phyloP scores from a whole-genome alignment of 2,888 invertebrate species.

The Camptogramma bilineatum region DNA sequence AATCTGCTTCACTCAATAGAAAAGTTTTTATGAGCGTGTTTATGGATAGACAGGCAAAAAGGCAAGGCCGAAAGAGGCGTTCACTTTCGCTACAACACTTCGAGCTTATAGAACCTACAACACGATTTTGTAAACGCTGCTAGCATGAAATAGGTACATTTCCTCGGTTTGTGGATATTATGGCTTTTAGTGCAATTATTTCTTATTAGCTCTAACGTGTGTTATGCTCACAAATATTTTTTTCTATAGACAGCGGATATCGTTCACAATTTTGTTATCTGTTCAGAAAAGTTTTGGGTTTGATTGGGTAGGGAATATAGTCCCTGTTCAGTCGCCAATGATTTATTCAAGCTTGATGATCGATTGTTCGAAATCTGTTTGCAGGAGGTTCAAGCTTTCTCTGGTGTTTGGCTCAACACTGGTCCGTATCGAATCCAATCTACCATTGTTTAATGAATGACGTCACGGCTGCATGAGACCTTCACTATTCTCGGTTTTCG shows the following conservation, averaged over 20 bases:
- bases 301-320: conserved; percentile 14
- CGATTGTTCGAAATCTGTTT: conserved; percentile 46
- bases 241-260: not conserved
- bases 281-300: conserved; percentile 4
- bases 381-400: conserved; percentile 60
- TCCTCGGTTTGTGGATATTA: conserved; percentile 50
- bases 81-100: conserved; percentile 71
- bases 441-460: conserved; percentile 68
- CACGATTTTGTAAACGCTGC: conserved; percentile 59
- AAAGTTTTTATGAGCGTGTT: conserved; percentile 38
- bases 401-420: conserved; percentile 50
- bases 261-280: not conserved
- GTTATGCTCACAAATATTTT: conserved; percentile 40
- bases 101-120: no score
- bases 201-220: conserved; percentile 47
- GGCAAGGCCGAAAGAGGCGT: conserved; percentile 69
- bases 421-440: conserved; percentile 61
- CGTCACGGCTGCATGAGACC: conserved; percentile 61
- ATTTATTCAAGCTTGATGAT: conserved; percentile 35
- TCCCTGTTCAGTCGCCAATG: conserved; percentile 22
- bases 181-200: conserved; percentile 54
- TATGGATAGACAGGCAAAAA: conserved; percentile 46
- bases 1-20: conserved; percentile 27
- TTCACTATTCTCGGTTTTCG: conserved; percentile 50
- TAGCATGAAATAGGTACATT: conserved; percentile 54